Base-by-base conservation (phyloP, 2,113 vertebrate genomes). In the Saguinus imperator region DNA sequence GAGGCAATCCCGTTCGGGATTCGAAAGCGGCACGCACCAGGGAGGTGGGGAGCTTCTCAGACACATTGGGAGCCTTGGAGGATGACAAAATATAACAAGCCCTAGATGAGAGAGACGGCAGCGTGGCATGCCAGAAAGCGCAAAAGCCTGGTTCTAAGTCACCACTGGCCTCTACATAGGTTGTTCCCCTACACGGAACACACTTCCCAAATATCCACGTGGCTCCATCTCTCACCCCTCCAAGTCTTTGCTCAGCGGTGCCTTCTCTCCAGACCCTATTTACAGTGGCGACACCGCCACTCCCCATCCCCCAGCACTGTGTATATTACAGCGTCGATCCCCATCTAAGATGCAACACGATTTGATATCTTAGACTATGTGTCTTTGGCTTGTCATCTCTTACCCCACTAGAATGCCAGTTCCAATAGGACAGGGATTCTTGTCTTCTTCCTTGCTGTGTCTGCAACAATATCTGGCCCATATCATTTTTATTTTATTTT, bases 201-300 rank as follows among this genome's bases (percentile, higher is more conserved):
- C 6, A 43, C 8, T n/a, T 61, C 50, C 57, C 35, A 84, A 8
- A 25, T 6, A 35, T 5, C 32, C 14, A 27, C 55, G 8, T 7
- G n/a, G 32, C n/a, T 45, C 58, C 52, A 14, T 25, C 57, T 48
- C 55, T 75, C 66, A 6, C 12, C 5, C n/a, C 37, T n/a, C 37
- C 57, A 50, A 50, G 10, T 23, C 83, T 25, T 8, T 0, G 8
- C 40, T 50, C 11, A 35, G 35, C 11, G 2, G 32, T 21, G 23
- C 13, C 8, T 61, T 37, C 72, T 50, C 14, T 43, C 1, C 1
- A 11, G 4, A 5, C 4, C 27, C 10, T 27, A 12, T 27, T 29
- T 32, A 61, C 55, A 52, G 16, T 0, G 43, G 48, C 12, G 17
- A 8, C 4, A 2, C 58, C 27, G 23, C 23, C 6, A 3, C 2